These are phyloP conservation scores for Dasypus novemcinctus DNA, from an alignment of 2,113 vertebrate species.

Conservation along the genomic window DNA sequence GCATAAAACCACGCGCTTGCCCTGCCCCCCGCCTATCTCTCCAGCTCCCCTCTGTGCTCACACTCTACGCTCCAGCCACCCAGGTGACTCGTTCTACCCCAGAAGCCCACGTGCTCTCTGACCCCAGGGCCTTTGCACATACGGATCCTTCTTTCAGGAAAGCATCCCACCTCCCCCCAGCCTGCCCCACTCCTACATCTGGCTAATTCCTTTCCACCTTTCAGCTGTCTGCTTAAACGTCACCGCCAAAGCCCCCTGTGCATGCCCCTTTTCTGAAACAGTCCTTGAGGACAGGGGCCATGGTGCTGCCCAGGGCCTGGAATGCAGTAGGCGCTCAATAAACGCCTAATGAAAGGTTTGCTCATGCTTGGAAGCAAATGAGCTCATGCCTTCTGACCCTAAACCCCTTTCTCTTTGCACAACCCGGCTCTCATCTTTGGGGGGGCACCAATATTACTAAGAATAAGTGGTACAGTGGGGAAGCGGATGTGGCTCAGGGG, in stretches of 20 bases:
- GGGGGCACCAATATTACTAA: background rate
- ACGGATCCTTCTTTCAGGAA: background rate
- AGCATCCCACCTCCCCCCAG: background rate
- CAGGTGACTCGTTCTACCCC: background rate
- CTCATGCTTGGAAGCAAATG: background rate
- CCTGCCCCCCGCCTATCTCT: background rate
- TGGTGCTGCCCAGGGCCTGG: background rate
- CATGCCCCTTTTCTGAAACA: background rate
- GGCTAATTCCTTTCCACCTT: background rate
- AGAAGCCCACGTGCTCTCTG: background rate
- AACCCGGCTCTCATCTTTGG: background rate
- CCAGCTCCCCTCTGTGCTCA: background rate
- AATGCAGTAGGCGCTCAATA: background rate
- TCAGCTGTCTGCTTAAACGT: background rate
- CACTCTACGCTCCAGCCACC: background rate
- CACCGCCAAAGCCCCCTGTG: background rate
- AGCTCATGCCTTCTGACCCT: background rate
- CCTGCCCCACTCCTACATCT: background rate
- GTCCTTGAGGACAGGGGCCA: background rate
- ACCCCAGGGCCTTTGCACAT: background rate
- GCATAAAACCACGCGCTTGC: background rate
- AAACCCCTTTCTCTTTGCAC: background rate
- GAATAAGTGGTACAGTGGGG: fast-evolving
- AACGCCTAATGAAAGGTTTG: background rate
- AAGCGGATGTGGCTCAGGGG: no score